Evolutionary conservation across 2,113 vertebrate genomes (phyloP), one percentile per base, ranked within the genome.

Genomic region (Aspidoscelis tigris): DNA sequence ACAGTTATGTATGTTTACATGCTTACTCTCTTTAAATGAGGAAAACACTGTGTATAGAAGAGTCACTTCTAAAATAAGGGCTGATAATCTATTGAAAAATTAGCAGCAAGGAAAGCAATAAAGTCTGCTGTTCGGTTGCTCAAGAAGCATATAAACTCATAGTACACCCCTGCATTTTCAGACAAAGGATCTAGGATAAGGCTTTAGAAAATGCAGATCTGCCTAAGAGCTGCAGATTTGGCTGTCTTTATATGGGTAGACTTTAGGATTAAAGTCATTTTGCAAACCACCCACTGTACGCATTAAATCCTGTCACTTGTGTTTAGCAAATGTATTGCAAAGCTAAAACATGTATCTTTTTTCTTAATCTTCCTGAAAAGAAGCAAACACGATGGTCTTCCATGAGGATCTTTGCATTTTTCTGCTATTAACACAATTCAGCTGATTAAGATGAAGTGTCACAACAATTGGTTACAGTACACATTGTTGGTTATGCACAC

Each of bases 361-460:
- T 43, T 7, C 47, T 68, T 41, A 9, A 41, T 61, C 43, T 50
- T 73, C 24, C 39, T 2, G 4, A 26, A 20, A 41, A 65, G 43
- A 16, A 43, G 33, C 41, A 1, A 43, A n/a, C 26, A 7, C 53
- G n/a, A 74, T 73, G 41, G 61, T 7, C 20, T 74, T 74, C 58
- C 21, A 7, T 50, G 12, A 21, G 43, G 41, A 79, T 69, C 4
- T 22, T 11, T 39, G 24, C n/a, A 24, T 77, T 41, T 76, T 66
- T 8, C 65, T 41, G 24, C 41, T 43, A 78, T 68, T 79, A 74
- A 55, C n/a, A 4, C 44, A 33, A 44, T 75, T 78, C 68, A 11
- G 24, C 43, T 65, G 65, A 16, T 61, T 84, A 80, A 86, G 81
- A 86, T 82, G 1, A 33, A 80, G 10, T 64, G 64, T 87, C 75